Base-by-base conservation (phyloP, 2,888 invertebrate species). In the Caenorhabditis angaria region DNA sequence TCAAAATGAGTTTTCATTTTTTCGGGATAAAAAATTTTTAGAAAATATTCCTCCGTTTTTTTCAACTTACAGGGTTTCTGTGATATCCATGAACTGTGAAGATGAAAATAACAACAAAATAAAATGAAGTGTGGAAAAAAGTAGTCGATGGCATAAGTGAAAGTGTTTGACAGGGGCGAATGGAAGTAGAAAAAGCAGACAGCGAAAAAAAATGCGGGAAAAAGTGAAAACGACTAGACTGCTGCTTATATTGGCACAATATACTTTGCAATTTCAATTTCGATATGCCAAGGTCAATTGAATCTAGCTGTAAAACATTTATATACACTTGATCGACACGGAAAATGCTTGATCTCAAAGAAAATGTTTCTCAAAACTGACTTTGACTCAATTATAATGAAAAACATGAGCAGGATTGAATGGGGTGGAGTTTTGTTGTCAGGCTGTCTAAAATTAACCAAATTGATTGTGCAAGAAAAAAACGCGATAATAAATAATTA, bases 101-200 rank as follows among this genome's bases (percentile, higher is more conserved):
- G 61, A 47, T 5, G 29, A 54, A 32, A 56, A 22, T 5, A 56
- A 41, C 53, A 65, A 56, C 28, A 14, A 25, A 58, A 59, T 29
- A 59, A 55, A 6, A 53, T 28, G 51, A 35, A 63, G 56, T 57
- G 63, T 47, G 47, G 28, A 66, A 71, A 62, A 32, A 64, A 57
- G 59, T 53, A 41, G 41, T 51, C 24, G 67, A 66, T 71, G 71
- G 71, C 71, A 71, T 71, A 71, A 66, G 71, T 71, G 71, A 71
- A 71, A 71, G 66, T 71, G 59, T 70, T 62, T 63, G 60, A 66
- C 62, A n/a, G n/a, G n/a, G n/a, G 41, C 41, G 70, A 70, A 70
- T 70, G 50, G 59, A 57, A 61, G 57, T 27, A 56, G 61, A 24
- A 35, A 65, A 29, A 65, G 70, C 61, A 41, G 41, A 14, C 41